Base-by-base conservation (phyloP, 2,888 invertebrate species). In the Lysandra coridon region DNA sequence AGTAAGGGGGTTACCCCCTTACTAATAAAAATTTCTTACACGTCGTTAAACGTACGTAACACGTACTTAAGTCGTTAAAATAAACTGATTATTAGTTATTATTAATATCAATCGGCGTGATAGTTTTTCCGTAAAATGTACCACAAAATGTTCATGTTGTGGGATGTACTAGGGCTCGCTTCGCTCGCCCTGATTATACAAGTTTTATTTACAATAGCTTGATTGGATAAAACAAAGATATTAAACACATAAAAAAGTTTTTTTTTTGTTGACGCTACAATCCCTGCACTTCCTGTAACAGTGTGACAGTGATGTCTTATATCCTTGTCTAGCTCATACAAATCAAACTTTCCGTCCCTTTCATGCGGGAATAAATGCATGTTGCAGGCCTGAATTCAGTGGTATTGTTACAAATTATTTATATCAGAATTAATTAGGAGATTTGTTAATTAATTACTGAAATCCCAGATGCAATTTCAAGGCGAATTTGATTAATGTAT, bases 221-320 rank as follows among this genome's bases (percentile, higher is more conserved):
- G 4, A 57, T 57, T 17, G 57, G 10, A 49, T 10, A 49, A 49
- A 12, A 10, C 12, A 49, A 49, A 49, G 49, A 49, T 49, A 49
- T 12, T 49, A 49, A 49, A 12, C 12, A 49, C 49, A 49, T 57
- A 79, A 75, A 37, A 74, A 62, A 7, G 33, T 84, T 83, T 82
- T 84, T 83, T 82, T 79, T 85, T 80, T 89, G 87, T 86, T 81
- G 83, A 87, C 90, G 80, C 82, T 91, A 88, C 89, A 84, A 83
- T 83, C 87, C 85, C 88, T 90, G 92, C 92, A 92, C 88, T 90
- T 88, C 88, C 86, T 88, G 88, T 89, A 88, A 90, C 90, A 87
- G 87, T 86, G 87, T 88, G 86, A 88, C 87, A 85, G 83, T 83
- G 80, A 82, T 82, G 85, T 83, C 83, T 80, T 81, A 84, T 83